Percentiles rank a stretch among this genome's conserved stretches.
phyloP scores from a whole-genome alignment of 2,797 vertebrate species.

The Alcedo atthis region DNA sequence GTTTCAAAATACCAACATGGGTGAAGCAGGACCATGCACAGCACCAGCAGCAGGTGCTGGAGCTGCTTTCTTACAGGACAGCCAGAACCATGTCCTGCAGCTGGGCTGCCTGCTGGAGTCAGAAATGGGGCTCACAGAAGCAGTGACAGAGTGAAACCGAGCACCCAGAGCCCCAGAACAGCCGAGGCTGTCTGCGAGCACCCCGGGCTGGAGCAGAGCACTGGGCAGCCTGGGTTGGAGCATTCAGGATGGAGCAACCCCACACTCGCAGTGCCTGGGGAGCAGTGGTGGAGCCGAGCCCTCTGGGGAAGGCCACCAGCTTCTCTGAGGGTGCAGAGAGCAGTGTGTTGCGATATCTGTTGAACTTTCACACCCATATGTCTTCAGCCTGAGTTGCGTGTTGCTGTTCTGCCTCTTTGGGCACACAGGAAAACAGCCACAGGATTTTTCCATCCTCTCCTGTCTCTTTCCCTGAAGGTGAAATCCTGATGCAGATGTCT shows the following conservation, averaged over 20 bases:
- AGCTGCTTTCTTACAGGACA: neutral
- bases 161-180: neutral
- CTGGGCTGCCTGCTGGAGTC: neutral
- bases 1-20: fast-evolving
- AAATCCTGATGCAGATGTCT: constrained; percentile 91
- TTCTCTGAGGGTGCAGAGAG: neutral
- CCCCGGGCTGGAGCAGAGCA: neutral
- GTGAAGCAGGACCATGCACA: fast-evolving
- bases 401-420: neutral
- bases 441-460: neutral
- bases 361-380: constrained; percentile 3
- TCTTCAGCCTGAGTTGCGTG: neutral
- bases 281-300: neutral
- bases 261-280: fast-evolving
- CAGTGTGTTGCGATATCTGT: neutral
- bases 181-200: neutral
- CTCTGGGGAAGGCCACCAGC: neutral
- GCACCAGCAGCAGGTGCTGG: fast-evolving
- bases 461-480: constrained; percentile 77
- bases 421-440: fast-evolving
- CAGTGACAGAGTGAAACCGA: neutral
- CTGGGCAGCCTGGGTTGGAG: fast-evolving
- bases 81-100: fast-evolving
- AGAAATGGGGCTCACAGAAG: neutral
- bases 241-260: neutral